Base-by-base conservation (phyloP, 1,140 invertebrate species). In the Ditylenchus dipsaci region DNA sequence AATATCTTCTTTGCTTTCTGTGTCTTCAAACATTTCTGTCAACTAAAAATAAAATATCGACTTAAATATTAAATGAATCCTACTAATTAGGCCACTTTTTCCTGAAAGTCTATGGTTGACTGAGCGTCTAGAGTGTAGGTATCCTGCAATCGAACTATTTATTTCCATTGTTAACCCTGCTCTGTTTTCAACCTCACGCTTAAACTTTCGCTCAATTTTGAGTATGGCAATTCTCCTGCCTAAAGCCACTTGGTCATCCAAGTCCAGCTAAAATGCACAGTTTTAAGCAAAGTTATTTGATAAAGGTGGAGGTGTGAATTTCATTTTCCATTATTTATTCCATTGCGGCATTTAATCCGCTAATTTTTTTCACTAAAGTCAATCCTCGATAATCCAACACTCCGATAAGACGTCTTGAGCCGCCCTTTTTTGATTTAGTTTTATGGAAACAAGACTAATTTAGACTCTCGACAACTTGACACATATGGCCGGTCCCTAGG, bases 51-150 rank as follows among this genome's bases (percentile, higher is more conserved):
- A 61, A 30, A 45, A 19, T 17, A 38, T 61, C 15, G 1, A 61
- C 15, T 45, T 33, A 21, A 59, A 21, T 11, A 7, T 57, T 23
- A 65, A 60, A 26, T 64, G 23, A 66, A 62, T n/a, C 19, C 33
- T 11, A 38, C 33, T 38, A 11, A 38, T 8, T 15, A 5, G 53
- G 29, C 53, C n/a, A 77, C 76, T 60, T 81, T 81, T 8, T 81
- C 79, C 21, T 80, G 67, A 70, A 81, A 81, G 59, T 81, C 81
- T 38, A 81, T 77, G 13, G 80, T 81, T 1, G 71, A 70, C 62
- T 82, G 73, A 11, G 76, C 76, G 61, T 81, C 79, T 23, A 81
- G 61, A 27, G 78, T 82, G 69, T 75, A 81, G 1, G 79, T 81
- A 68, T 81, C 79, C 71, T 38, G 11, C 33, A 38, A 38, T n/a